Conservation (phyloP, 2,797 vertebrate species). For the Mallotus villosus region DNA sequence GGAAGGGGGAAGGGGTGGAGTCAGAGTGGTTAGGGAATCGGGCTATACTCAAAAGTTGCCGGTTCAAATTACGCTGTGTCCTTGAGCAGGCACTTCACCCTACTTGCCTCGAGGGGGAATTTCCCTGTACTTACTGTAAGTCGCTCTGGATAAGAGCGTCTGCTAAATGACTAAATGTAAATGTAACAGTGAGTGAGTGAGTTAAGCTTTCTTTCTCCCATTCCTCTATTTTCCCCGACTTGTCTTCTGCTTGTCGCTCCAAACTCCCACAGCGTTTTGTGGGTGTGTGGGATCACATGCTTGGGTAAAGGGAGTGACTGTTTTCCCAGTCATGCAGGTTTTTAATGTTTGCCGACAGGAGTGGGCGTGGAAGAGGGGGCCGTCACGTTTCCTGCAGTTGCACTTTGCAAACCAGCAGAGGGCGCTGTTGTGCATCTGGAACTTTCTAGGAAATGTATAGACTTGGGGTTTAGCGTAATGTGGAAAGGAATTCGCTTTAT, state of each 20-base stretch:
- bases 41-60: no score
- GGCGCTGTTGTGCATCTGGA: constrained; percentile 5
- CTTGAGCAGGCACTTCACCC: no score
- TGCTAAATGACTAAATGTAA: no score
- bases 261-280: constrained; percentile 54
- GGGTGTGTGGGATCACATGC: constrained; percentile 64
- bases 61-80: no score
- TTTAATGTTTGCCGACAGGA: constrained; percentile 50
- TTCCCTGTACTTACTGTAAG: no score
- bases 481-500: neutral
- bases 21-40: no score
- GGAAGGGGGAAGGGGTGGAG: neutral
- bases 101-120: no score
- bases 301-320: constrained; percentile 43
- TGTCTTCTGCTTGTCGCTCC: constrained; percentile 9
- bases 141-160: no score
- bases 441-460: neutral
- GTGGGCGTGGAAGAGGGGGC: constrained; percentile 16
- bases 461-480: neutral
- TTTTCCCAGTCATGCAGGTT: constrained; percentile 50
- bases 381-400: constrained; percentile 35
- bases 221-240: constrained; percentile 42
- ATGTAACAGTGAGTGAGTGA: constrained; percentile 27
- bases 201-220: constrained; percentile 40
- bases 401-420: constrained; percentile 48